phyloP scores from a whole-genome alignment of 1,140 invertebrate genomes.

The Drosophila subobscura region DNA sequence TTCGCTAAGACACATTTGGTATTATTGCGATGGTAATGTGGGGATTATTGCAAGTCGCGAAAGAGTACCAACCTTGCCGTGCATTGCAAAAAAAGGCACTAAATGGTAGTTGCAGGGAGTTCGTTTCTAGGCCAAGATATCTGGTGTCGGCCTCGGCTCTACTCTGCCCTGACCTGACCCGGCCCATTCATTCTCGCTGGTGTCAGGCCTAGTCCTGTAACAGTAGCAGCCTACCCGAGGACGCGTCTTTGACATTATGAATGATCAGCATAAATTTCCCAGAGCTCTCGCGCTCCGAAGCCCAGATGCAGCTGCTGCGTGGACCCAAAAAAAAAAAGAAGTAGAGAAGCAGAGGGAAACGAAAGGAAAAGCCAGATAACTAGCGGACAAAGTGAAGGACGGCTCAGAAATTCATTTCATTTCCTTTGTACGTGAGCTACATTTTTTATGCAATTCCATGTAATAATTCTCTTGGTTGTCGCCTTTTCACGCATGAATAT shows the following conservation, averaged over 20 bases:
- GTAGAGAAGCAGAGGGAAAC: slow-evolving; percentile 15
- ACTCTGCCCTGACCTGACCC: slow-evolving; percentile 53
- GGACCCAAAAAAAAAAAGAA: slow-evolving; percentile 4
- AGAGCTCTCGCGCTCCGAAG: slow-evolving; percentile 45
- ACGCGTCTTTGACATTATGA: slow-evolving; percentile 78
- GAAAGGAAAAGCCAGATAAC: slow-evolving; percentile 38
- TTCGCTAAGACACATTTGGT: slow-evolving; percentile 8
- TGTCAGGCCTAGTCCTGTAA: slow-evolving; percentile 40
- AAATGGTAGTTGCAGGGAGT: slow-evolving; percentile 13
- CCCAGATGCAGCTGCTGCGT: slow-evolving; percentile 55
- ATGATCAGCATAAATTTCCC: slow-evolving; percentile 81
- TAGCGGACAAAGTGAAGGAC: slow-evolving; percentile 64
- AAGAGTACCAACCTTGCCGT: not conserved
- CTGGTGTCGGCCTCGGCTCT: slow-evolving; percentile 6
- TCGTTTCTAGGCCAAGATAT: slow-evolving; percentile 42
- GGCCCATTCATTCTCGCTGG: slow-evolving; percentile 67
- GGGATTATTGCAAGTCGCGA: slow-evolving; percentile 33
- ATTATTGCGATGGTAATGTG: slow-evolving; percentile 32
- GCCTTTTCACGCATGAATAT: slow-evolving; percentile 68
- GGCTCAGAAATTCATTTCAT: slow-evolving; percentile 81
- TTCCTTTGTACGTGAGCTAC: slow-evolving; percentile 79
- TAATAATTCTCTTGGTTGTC: slow-evolving; percentile 67
- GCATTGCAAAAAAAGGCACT: slow-evolving; percentile 3
- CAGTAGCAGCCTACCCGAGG: slow-evolving; percentile 15
- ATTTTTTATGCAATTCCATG: slow-evolving; percentile 69